These are phyloP conservation scores for Zygogramma bicolorata DNA, from an alignment of 2,888 invertebrate species.

Conservation along the genomic window DNA sequence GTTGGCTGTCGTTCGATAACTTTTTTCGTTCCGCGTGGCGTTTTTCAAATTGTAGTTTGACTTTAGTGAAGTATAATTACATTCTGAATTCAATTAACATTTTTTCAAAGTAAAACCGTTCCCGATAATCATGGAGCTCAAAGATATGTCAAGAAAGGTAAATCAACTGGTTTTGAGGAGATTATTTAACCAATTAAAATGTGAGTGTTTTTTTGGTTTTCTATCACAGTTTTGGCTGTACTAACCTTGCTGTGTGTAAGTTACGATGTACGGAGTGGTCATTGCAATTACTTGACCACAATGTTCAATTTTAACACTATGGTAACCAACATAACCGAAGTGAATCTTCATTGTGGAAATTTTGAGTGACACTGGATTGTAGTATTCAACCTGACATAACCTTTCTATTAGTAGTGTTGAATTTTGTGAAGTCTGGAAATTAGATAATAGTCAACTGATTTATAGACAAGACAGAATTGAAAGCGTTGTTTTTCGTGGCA, in stretches of 20 bases:
- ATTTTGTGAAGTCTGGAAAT: too few species aligned
- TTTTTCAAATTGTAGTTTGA: constrained; percentile 17
- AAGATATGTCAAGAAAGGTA: constrained; percentile 45
- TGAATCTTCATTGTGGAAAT: too few species aligned
- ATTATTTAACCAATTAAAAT: constrained; percentile 29
- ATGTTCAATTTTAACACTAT: background rate
- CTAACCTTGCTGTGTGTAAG: background rate
- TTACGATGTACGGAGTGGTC: too few species aligned
- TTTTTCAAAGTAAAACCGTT: background rate
- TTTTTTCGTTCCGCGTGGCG: constrained; percentile 24
- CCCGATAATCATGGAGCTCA: constrained; percentile 43
- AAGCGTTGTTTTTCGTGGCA: too few species aligned
- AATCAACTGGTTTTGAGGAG: constrained; percentile 20
- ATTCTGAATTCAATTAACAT: background rate
- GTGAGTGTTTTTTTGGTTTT: constrained; percentile 28
- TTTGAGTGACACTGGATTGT: too few species aligned
- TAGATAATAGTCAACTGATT: too few species aligned
- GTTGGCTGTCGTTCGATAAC: constrained; percentile 27
- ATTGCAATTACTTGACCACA: too few species aligned
- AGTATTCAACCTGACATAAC: too few species aligned
- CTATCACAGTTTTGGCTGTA: background rate
- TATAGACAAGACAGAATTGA: too few species aligned
- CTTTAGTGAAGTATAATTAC: constrained; percentile 1
- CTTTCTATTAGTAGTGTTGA: too few species aligned
- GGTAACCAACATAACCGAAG: background rate